These are phyloP conservation scores for Siderastrea siderea DNA, from an alignment of 92 coral and sea anemone genomes.

Conservation along the genomic window DNA sequence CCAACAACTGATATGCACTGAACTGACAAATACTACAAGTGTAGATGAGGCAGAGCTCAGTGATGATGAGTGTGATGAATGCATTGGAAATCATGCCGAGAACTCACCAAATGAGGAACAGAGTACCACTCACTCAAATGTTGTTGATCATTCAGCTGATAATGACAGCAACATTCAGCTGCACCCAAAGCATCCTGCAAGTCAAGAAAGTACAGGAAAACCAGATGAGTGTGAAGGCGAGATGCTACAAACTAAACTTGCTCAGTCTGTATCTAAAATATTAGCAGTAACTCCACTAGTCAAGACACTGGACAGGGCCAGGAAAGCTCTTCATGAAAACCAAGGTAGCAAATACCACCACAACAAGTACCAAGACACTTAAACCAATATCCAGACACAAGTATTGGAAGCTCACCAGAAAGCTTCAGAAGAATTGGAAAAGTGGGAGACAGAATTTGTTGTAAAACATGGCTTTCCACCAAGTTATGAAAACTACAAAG, in stretches of 20 bases:
- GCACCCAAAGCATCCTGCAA: neutral
- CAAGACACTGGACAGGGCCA: neutral
- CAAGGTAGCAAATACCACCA: neutral
- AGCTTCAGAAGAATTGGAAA: neutral
- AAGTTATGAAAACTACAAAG: neutral
- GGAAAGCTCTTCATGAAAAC: neutral
- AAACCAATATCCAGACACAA: neutral
- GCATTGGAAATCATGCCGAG: neutral
- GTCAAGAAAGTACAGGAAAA: neutral
- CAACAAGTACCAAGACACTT: neutral
- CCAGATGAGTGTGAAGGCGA: neutral
- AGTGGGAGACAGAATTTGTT: constrained; percentile 5
- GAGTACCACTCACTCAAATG: neutral
- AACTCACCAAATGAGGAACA: neutral
- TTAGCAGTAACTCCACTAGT: neutral
- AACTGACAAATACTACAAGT: neutral
- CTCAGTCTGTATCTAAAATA: neutral
- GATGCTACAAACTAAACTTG: neutral
- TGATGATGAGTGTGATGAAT: neutral
- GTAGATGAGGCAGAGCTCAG: neutral
- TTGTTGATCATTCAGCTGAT: neutral
- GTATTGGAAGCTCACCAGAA: constrained; percentile 3
- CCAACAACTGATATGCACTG: neutral
- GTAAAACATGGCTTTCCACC: constrained; percentile 8
- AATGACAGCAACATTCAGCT: neutral